phyloP scores from a whole-genome alignment of 2,888 invertebrate genomes.

The Beris chalybata region DNA sequence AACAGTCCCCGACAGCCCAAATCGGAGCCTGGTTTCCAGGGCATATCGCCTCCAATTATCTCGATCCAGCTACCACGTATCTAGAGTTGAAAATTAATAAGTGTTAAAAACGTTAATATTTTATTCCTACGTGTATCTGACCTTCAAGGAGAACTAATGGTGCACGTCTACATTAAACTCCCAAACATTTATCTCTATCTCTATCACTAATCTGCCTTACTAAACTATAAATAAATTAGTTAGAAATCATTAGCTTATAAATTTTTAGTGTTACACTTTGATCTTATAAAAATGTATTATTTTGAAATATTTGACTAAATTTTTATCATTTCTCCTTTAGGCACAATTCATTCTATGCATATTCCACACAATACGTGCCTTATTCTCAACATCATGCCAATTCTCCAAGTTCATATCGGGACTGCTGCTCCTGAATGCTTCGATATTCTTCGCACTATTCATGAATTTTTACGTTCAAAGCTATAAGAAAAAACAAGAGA shows the following conservation, averaged over 20 bases:
- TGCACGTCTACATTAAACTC: too few relatives aligned
- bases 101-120: too few relatives aligned
- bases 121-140: too few relatives aligned
- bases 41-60: too few relatives aligned
- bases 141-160: too few relatives aligned
- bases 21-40: too few relatives aligned
- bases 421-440: slow-evolving; percentile 75
- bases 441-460: slow-evolving; percentile 89
- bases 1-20: too few relatives aligned
- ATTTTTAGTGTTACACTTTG: too few relatives aligned
- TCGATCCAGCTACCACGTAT: too few relatives aligned
- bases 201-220: too few relatives aligned
- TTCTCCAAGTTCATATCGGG: slow-evolving; percentile 67
- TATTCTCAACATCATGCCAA: slow-evolving; percentile 53
- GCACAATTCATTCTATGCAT: slow-evolving; percentile 57
- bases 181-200: too few relatives aligned
- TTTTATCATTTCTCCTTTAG: slow-evolving; percentile 44
- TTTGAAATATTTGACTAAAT: not conserved
- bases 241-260: not conserved
- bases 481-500: slow-evolving; percentile 60
- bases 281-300: not conserved
- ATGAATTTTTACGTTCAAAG: slow-evolving; percentile 88
- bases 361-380: slow-evolving; percentile 52
- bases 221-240: not conserved
- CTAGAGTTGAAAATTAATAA: too few relatives aligned